phyloP scores from a whole-genome alignment of 2,113 vertebrate species.

The Isurus oxyrinchus region DNA sequence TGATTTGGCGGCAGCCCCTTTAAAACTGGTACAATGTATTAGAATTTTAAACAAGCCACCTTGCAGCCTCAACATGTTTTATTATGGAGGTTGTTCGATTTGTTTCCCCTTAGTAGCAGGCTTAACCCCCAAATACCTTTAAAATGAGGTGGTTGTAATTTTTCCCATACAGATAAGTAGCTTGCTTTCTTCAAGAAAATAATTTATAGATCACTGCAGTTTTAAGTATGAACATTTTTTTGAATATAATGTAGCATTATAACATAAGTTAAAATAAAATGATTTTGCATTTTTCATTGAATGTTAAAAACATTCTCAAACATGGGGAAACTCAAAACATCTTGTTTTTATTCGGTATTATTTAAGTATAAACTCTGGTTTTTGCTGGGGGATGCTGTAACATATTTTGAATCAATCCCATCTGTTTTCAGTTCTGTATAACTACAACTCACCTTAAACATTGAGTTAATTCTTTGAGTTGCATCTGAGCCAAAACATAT shows the following conservation, averaged over 20 bases:
- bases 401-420: neutral
- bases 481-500: neutral
- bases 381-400: neutral
- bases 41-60: neutral
- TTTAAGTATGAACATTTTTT: neutral
- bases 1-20: neutral
- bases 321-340: neutral
- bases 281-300: neutral
- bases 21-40: neutral
- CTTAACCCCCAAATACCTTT: neutral
- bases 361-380: neutral
- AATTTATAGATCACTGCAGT: neutral
- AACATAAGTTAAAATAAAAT: neutral
- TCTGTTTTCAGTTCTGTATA: neutral
- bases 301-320: neutral
- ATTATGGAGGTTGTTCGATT: neutral
- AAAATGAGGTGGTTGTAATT: neutral
- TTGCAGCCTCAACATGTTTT: neutral
- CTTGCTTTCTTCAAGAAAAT: neutral
- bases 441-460: neutral
- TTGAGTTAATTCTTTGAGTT: neutral
- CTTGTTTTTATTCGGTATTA: neutral
- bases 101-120: neutral
- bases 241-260: neutral
- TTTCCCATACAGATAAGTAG: neutral